Evolutionary conservation across 2,797 vertebrate genomes (phyloP), one percentile per base, ranked within the genome.

Genomic region (Spea hammondii): DNA sequence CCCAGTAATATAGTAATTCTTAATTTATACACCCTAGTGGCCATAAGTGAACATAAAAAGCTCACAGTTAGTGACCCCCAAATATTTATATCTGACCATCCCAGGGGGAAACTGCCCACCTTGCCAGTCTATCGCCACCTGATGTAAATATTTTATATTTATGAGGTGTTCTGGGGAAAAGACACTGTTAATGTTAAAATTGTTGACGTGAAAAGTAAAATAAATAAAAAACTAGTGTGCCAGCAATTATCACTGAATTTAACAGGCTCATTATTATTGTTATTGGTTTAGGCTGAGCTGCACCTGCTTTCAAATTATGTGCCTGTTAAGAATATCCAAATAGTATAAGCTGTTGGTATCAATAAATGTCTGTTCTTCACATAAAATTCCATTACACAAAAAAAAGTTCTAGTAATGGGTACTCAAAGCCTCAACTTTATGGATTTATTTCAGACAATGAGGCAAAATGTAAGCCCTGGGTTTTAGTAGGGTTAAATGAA

Each of bases 251-350:
- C 46, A 48, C 65, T 67, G 65, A 48, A 67, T 67, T 49, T 67
- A 13, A 49, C 65, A 67, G 47, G 9, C 17, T 48, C 46, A 67
- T 67, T 67, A 67, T 49, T 67, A 62, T 1, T 32, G 10, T 6
- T 62, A 67, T 67, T 48, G 65, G 71, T 76, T 69, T 69, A 79
- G 53, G 55, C 60, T 54, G 49, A 72, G 60, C 8, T 13, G 72
- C 45, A 84, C 84, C 83, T 75, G 69, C 48, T 83, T 47, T 67
- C 49, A 46, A 66, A 53, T 62, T 4, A n/a, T 62, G 5, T 44
- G 59, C 59, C 59, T 12, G n/a, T 32, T 62, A 57, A 13, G 55
- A 57, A 57, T 57, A 13, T 62, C 59, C 12, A 62, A 62, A 62
- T 17, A 62, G 5, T 62, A 17, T 14, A 32, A 32, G 14, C 59